Base-by-base conservation (phyloP, 2,113 vertebrate species). In the Anolis carolinensis region DNA sequence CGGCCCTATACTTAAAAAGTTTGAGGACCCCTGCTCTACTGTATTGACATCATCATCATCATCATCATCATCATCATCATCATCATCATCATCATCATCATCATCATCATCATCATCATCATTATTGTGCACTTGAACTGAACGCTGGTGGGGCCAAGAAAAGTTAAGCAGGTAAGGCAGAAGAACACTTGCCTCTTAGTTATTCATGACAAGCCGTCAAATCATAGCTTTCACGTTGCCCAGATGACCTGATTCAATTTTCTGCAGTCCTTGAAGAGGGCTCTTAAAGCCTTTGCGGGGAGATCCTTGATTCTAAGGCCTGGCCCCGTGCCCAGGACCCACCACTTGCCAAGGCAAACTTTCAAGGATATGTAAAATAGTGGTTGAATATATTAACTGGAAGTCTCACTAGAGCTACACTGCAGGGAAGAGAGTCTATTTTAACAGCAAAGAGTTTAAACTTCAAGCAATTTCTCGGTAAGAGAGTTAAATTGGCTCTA, bases 201-300 rank as follows among this genome's bases (percentile, higher is more conserved):
- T 48, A 59, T 59, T 59, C 13, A 59, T 59, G 18, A 59, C 55
- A 63, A 27, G 25, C 44, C 73, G 2, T 65, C 52, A 52, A 52
- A 52, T 7, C 52, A 52, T 44, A 44, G 3, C 3, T 44, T 44
- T 44, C 39, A 59, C 18, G 14, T 8, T 59, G 20, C 55, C 21
- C 4, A 25, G 1, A 21, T 13, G 1, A 32, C 55, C 16, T 23
- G 14, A 79, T 63, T 67, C 20, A 23, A 27, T 21, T 18, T 14
- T 39, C 11, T 10, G 4, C 44, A 5, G 27, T 23, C 55, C 25
- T 4, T 2, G 59, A 30, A 75, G 70, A 34, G 48, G 34, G 23
- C 48, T 30, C 30, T 1, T 62, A 63, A 5, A 0, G 0, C 0
- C 13, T 21, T 11, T 25, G 8, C 21, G 9, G 36, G 20, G 14